phyloP scores from a whole-genome alignment of 2,113 vertebrate genomes.

The Lonchura striata region DNA sequence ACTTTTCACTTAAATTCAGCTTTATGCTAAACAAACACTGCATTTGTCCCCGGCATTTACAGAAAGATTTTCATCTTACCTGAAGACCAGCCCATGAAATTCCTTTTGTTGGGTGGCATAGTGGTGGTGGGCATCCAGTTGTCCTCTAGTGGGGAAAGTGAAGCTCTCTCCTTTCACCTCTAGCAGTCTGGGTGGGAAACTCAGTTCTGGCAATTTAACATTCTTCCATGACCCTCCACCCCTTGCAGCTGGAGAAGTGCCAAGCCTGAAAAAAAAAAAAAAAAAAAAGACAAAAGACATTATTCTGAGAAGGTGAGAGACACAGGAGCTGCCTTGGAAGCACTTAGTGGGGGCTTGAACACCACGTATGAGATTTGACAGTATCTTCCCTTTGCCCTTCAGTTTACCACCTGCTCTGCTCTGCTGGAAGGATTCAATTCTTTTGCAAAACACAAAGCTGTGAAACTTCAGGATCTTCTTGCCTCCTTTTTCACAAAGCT shows the following conservation, averaged over 20 bases:
- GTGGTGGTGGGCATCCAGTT: neutral
- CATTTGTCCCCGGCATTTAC: neutral
- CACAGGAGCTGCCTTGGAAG: neutral
- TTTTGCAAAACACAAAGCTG: slow-evolving; percentile 24
- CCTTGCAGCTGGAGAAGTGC: neutral
- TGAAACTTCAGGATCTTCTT: slow-evolving; percentile 19
- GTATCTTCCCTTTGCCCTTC: neutral
- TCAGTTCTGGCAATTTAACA: neutral
- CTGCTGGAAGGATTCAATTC: neutral
- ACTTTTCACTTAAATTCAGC: neutral
- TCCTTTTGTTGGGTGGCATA: neutral
- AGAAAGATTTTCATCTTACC: neutral
- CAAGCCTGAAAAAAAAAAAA: neutral
- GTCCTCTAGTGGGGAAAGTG: fast-evolving
- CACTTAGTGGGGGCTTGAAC: neutral
- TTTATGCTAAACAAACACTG: neutral
- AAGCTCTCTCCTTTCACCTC: neutral
- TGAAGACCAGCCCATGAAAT: neutral
- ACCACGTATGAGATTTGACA: neutral
- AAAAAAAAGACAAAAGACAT: neutral
- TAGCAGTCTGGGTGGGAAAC: neutral
- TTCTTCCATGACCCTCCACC: neutral
- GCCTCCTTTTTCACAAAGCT: slow-evolving; percentile 36
- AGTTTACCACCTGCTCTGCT: slow-evolving; percentile 17
- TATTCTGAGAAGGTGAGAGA: slow-evolving; percentile 4